These are phyloP conservation scores for Atta cephalotes DNA, from an alignment of 1,140 invertebrate species.

Conservation along the genomic window DNA sequence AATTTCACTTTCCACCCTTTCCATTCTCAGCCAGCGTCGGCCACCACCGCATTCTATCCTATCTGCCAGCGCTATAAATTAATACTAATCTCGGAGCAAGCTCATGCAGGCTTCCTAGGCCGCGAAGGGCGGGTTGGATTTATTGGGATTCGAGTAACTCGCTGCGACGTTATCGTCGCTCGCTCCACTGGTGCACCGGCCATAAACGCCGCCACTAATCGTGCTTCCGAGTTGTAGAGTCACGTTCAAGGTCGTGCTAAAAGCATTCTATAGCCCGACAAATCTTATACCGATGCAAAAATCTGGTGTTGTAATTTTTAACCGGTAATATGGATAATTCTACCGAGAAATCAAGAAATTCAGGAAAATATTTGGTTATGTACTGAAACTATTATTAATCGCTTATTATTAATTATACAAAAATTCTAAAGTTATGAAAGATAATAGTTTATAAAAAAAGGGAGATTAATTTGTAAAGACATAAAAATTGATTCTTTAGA, in stretches of 20 bases:
- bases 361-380: neutral
- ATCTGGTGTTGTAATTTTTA: neutral
- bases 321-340: neutral
- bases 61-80: constrained; percentile 77
- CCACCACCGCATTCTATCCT: constrained; percentile 66
- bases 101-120: constrained; percentile 69
- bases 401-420: neutral
- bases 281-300: neutral
- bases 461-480: neutral
- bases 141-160: constrained; percentile 78
- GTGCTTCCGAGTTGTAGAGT: constrained; percentile 41
- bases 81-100: constrained; percentile 76
- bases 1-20: constrained; percentile 76
- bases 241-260: constrained; percentile 28
- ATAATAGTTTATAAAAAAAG: neutral
- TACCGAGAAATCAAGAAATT: neutral
- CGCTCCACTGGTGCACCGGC: constrained; percentile 40
- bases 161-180: constrained; percentile 72
- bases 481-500: neutral
- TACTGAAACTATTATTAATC: neutral
- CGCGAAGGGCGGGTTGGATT: constrained; percentile 70
- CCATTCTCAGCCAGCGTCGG: constrained; percentile 21
- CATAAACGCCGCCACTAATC: constrained; percentile 55
- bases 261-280: neutral
- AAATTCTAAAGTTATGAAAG: neutral